Evolutionary conservation across 1,140 invertebrate species (phyloP).

Genomic region (Sminthurinus signatus): DNA sequence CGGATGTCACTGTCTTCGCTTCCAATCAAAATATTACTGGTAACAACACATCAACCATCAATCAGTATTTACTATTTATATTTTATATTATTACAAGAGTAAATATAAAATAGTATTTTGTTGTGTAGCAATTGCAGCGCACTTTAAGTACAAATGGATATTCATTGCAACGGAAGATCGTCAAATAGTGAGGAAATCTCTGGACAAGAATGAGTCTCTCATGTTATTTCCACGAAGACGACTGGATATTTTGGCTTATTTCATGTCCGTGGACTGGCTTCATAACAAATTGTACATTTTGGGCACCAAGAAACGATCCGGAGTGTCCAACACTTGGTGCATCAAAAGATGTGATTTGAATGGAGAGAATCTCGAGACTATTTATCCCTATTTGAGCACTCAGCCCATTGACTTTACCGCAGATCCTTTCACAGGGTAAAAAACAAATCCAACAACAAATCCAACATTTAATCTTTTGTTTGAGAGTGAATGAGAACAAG

Average conservation of each 20-base stretch:
- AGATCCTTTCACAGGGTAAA: conserved; percentile 83
- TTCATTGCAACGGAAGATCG: conserved; percentile 44
- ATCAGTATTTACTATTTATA: too few species aligned
- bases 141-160: conserved; percentile 33
- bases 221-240: conserved; percentile 42
- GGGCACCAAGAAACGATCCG: conserved; percentile 51
- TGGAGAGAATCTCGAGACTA: conserved; percentile 46
- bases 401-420: conserved; percentile 72
- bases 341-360: conserved; percentile 67
- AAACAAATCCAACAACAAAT: neutral
- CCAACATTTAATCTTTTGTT: too few species aligned
- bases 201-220: conserved; percentile 40
- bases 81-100: too few species aligned
- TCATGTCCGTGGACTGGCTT: conserved; percentile 79
- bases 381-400: conserved; percentile 53
- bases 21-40: conserved; percentile 32
- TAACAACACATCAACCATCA: conserved; percentile 1
- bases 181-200: conserved; percentile 53
- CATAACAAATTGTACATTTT: conserved; percentile 73
- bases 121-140: conserved; percentile 26
- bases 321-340: conserved; percentile 52
- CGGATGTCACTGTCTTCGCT: conserved; percentile 25
- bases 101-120: neutral
- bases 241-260: conserved; percentile 55
- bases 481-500: conserved; percentile 45